Evolutionary conservation across 2,888 invertebrate species (phyloP), one percentile per base, ranked within the genome.

Genomic region (Drosophila lacicola): DNA sequence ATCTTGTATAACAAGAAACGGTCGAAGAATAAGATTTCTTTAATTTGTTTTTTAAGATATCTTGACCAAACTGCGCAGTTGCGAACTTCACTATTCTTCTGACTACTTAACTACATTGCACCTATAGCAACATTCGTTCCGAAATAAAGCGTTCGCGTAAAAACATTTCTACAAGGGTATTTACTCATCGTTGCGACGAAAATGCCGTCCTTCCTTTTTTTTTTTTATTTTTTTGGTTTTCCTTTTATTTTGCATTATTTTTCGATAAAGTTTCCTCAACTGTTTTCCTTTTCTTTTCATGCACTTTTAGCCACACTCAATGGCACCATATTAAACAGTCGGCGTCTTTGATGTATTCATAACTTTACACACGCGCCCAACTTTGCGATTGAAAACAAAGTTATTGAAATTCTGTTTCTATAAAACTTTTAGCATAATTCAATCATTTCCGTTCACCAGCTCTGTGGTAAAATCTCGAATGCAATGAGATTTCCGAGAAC

Each of bases 391-490:
- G 74, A 66, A 78, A 74, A 69, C 68, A 70, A 81, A 70, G 63
- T 79, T 79, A 78, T 81, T 74, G 78, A 74, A 81, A 71, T 74
- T 71, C 62, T 71, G 70, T 78, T 69, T 60, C 55, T 39, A 51
- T 44, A 69, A 74, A 78, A 79, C 68, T 79, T 79, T 81, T 50
- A 50, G 63, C 68, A 81, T 69, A 71, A 79, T 81, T 78, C 78
- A 79, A 81, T 78, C 51, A 71, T 70, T 67, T 81, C 68, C 70
- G 62, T 46, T 74, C 56, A 50, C 33, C 49, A 57, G 53, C 69
- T 53, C 57, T 78, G 70, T 41, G 62, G 51, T 46, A 39, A 37
- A 55, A 45, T 57, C 56, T 41, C 53, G 46, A 71, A 42, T 44
- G 42, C 50, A 54, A 53, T 56, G 56, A 58, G 71, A 72, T 63